These are phyloP conservation scores for Adelphocoris suturalis DNA, from an alignment of 2,888 invertebrate genomes.

Conservation along the genomic window DNA sequence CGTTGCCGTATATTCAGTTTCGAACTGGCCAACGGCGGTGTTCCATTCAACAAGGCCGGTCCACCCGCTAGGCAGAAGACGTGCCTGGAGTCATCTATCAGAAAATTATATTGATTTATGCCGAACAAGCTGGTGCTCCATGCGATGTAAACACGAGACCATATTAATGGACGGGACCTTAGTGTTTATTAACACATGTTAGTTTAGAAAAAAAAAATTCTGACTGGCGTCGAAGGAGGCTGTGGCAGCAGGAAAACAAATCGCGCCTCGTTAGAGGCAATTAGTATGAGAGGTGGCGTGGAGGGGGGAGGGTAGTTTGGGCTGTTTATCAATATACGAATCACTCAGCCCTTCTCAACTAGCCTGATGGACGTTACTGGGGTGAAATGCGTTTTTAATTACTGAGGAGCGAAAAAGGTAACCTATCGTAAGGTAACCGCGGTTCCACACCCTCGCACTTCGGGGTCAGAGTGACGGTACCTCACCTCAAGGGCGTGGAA, in stretches of 20 bases:
- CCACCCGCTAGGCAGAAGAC: conserved; percentile 34
- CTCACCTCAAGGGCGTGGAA: conserved; percentile 39
- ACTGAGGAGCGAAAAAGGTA: conserved; percentile 50
- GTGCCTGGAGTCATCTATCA: conserved; percentile 51
- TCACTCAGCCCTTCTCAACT: conserved; percentile 55
- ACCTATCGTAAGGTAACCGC: neutral
- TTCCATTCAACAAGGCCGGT: conserved; percentile 29
- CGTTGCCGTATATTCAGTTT: neutral
- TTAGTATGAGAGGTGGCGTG: conserved; percentile 58
- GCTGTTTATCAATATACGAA: conserved; percentile 69
- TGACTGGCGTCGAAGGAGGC: conserved; percentile 51
- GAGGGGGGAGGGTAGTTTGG: conserved; percentile 6
- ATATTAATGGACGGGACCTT: conserved; percentile 31
- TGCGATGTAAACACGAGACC: conserved; percentile 65
- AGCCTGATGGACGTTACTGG: conserved; percentile 66
- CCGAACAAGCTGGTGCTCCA: conserved; percentile 29
- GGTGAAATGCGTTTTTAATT: conserved; percentile 72
- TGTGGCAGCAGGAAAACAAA: conserved; percentile 50
- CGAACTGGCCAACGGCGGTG: neutral
- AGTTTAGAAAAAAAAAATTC: conserved; percentile 21
- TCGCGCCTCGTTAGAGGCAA: conserved; percentile 72
- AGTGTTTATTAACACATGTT: conserved; percentile 66
- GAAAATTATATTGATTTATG: conserved; percentile 63
- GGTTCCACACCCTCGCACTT: conserved; percentile 63
- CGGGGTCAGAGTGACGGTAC: conserved; percentile 35